phyloP scores from a whole-genome alignment of 2,797 vertebrate species.

The Chelidonichthys spinosus region DNA sequence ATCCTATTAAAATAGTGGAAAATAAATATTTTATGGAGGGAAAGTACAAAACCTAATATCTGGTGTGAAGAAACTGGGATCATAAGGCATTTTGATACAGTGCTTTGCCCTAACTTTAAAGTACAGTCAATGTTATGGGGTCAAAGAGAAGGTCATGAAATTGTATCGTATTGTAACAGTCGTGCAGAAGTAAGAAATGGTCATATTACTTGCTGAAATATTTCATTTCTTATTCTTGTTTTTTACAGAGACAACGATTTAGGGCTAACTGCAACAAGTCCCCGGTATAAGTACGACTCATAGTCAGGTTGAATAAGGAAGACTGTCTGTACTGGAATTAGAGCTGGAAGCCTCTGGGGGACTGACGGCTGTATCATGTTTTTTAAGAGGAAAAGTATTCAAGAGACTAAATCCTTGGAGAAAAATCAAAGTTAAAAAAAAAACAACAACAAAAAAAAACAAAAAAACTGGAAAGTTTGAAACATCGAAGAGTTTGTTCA shows the following conservation, averaged over 20 bases:
- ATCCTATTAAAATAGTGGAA: background rate
- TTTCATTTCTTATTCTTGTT: constrained; percentile 24
- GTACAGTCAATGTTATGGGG: background rate
- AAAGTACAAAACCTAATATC: background rate
- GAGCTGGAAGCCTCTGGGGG: constrained; percentile 36
- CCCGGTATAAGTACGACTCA: constrained; percentile 19
- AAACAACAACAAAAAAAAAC: constrained; percentile 5
- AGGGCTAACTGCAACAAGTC: constrained; percentile 34
- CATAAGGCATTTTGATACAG: background rate
- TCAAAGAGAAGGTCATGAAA: background rate
- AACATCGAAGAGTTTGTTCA: constrained; percentile 29
- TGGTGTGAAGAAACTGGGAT: background rate
- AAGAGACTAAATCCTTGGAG: constrained; percentile 58
- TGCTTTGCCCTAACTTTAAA: background rate
- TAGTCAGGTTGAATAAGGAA: constrained; percentile 45
- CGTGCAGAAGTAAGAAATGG: background rate
- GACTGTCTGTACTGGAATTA: constrained; percentile 47
- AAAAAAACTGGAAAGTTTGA: constrained; percentile 17
- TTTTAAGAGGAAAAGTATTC: constrained; percentile 45
- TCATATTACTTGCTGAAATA: constrained; percentile 1
- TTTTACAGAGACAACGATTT: constrained; percentile 9
- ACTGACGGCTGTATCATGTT: constrained; percentile 55
- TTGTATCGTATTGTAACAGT: background rate
- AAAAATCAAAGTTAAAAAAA: constrained; percentile 36
- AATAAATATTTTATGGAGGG: background rate